Conservation (phyloP, 2,888 invertebrate genomes). For the Nomada lathburiana region DNA sequence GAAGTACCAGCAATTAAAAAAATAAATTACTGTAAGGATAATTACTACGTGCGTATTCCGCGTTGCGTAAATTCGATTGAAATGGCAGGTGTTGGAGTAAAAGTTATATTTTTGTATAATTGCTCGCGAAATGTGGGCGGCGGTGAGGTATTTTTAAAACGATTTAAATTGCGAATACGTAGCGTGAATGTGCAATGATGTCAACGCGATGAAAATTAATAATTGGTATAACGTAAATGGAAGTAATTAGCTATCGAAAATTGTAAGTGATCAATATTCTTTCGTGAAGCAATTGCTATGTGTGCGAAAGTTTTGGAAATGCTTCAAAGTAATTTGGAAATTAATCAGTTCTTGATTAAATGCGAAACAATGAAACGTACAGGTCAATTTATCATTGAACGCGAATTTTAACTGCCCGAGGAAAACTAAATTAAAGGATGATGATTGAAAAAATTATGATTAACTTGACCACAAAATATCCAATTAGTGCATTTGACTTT, state of each 20-base stretch:
- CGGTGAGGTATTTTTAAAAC: not conserved
- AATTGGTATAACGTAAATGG: not conserved
- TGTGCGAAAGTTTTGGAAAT: not conserved
- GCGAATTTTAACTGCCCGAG: slow-evolving; percentile 4
- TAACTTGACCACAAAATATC: not conserved
- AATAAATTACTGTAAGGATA: no score
- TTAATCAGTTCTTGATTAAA: slow-evolving; percentile 21
- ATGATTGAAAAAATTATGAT: not conserved
- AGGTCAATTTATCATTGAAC: not conserved
- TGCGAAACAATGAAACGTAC: not conserved
- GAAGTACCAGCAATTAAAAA: no score
- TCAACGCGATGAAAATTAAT: not conserved
- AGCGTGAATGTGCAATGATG: not conserved
- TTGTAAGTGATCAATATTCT: not conserved
- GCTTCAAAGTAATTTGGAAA: slow-evolving; percentile 6
- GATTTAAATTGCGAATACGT: not conserved
- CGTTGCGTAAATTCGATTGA: no score
- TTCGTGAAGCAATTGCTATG: not conserved
- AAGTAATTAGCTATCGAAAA: slow-evolving; percentile 1
- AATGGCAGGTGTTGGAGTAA: no score
- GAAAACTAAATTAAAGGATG: not conserved
- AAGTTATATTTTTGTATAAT: no score
- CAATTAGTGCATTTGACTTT: not conserved
- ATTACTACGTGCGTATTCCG: no score
- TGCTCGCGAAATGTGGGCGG: no score